These are phyloP conservation scores for Leucopsar rothschildi DNA, from an alignment of 2,113 vertebrate species.

Conservation along the genomic window DNA sequence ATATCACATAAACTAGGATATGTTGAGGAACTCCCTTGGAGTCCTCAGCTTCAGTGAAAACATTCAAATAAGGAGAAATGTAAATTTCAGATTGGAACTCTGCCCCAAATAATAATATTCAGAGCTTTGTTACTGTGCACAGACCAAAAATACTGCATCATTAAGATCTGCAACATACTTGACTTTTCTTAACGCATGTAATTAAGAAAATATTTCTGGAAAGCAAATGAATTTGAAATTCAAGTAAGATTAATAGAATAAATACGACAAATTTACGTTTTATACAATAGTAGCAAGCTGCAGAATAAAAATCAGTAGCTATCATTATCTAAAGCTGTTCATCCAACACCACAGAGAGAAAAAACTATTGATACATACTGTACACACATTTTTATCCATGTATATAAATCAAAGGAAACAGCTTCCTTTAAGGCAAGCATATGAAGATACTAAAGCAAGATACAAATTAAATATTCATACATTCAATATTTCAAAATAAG, in stretches of 20 bases:
- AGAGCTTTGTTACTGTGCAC: background rate
- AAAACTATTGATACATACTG: constrained; percentile 61
- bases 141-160: constrained; percentile 16
- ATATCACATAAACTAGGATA: background rate
- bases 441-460: constrained; percentile 72
- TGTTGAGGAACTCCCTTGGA: constrained; percentile 3
- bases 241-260: constrained; percentile 34
- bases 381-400: constrained; percentile 68
- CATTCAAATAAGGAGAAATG: constrained; percentile 41
- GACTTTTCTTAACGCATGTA: constrained; percentile 22
- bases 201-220: constrained; percentile 50
- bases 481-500: constrained; percentile 79
- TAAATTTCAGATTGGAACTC: constrained; percentile 48
- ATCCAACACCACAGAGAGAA: constrained; percentile 44
- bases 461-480: constrained; percentile 77
- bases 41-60: constrained; percentile 48
- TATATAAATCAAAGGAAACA: constrained; percentile 75
- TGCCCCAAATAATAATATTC: constrained; percentile 45
- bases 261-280: background rate
- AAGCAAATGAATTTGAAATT: constrained; percentile 47
- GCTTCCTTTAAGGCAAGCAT: constrained; percentile 73
- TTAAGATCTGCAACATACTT: constrained; percentile 19
- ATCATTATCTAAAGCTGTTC: constrained; percentile 56
- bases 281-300: constrained; percentile 32
- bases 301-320: constrained; percentile 56